phyloP scores from a whole-genome alignment of 2,888 invertebrate genomes.

The Xestia sexstrigata region DNA sequence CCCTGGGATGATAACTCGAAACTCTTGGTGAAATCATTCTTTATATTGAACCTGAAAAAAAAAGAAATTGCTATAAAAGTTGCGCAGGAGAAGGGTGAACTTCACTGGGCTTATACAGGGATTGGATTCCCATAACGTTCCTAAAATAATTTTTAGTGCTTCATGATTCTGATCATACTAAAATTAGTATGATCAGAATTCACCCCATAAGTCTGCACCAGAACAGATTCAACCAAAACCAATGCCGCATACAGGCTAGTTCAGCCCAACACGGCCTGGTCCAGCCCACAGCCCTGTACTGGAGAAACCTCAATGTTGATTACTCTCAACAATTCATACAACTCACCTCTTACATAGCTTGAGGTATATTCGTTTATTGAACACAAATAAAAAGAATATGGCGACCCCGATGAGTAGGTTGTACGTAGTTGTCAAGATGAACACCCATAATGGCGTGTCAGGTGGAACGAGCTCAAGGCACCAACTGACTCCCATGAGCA shows the following conservation, averaged over 20 bases:
- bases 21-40: constrained; percentile 4
- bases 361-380: constrained; percentile 64
- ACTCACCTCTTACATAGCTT: constrained; percentile 70
- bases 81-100: neutral
- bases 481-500: constrained; percentile 76
- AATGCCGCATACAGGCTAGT: neutral
- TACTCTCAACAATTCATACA: neutral
- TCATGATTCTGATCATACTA: no score
- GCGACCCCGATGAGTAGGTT: constrained; percentile 70
- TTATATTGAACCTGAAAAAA: constrained; percentile 48
- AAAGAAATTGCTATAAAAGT: neutral
- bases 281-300: neutral
- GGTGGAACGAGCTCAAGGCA: constrained; percentile 65
- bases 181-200: no score
- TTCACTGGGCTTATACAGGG: neutral
- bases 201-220: neutral
- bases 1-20: constrained; percentile 12
- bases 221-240: neutral
- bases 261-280: no score
- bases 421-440: constrained; percentile 61
- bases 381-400: constrained; percentile 75
- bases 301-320: neutral
- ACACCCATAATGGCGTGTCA: constrained; percentile 2
- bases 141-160: no score
- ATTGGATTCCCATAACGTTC: no score